Evolutionary conservation across 2,888 invertebrate species (phyloP), one percentile per base, ranked within the genome.

Genomic region (Nysson spinosus): DNA sequence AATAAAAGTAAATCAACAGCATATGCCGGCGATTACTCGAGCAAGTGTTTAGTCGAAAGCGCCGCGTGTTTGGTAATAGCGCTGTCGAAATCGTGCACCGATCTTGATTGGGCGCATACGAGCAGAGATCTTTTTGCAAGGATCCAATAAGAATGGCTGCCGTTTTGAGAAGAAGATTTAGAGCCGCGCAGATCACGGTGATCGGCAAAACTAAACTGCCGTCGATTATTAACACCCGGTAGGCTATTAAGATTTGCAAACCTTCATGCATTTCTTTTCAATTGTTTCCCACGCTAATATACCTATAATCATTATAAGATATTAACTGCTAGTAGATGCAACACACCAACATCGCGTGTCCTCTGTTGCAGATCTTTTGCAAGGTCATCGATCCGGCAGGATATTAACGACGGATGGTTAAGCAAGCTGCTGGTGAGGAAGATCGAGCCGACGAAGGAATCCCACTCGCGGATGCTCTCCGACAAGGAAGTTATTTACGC

Each of bases 401-500:
- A 85, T 63, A 82, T 82, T 44, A 88, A 86, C 62, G 95, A 95
- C 88, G 93, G 95, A 77, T 97, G 96, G 96, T 89, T 97, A 56
- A 95, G 95, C 74, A 97, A 96, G 87, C 88, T 97, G 69, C 89
- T 96, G 80, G 96, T 97, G 35, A 91, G 96, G 66, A 95, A 94
- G 87, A 96, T 97, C 84, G 96, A 97, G 85, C 96, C 97, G 3
- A 96, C 96, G 1, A 97, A 96, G 87, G 97, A 97, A 86, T 95
- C 98, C 2, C 99, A 99, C 88, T 98, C 98, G 82, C 93, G 97
- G 70, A 95, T 98, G 93, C 91, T 99, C 42, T 96, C 98, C 81
- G 96, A 97, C 88, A 98, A 98, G 88, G 98, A 98, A 88, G 92
- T 94, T 57, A 94, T 99, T 80, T 99, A 96, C 88, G 96, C 98